phyloP scores from a whole-genome alignment of 2,797 vertebrate genomes.

The Hylomyscus alleni region DNA sequence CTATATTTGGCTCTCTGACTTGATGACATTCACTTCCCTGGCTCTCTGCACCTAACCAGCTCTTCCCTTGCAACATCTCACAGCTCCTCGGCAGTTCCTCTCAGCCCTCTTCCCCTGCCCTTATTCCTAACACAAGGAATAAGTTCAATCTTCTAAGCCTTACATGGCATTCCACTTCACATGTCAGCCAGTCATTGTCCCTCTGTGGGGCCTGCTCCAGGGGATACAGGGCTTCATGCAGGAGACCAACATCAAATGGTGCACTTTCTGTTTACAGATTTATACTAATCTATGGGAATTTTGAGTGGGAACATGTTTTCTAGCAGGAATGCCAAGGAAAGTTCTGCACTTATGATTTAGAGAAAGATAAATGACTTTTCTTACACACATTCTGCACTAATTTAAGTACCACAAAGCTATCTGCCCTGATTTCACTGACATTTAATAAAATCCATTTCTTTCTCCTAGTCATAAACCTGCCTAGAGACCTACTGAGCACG shows the following conservation, averaged over 20 bases:
- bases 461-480: slow-evolving; percentile 75
- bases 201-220: background rate
- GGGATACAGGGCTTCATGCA: background rate
- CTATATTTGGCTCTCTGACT: background rate
- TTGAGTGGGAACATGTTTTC: slow-evolving; percentile 37
- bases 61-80: background rate
- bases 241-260: background rate
- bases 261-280: background rate
- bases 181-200: background rate
- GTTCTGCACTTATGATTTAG: slow-evolving; percentile 23
- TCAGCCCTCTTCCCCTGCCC: background rate
- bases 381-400: slow-evolving; percentile 67
- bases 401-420: slow-evolving; percentile 76
- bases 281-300: slow-evolving; percentile 51
- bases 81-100: background rate
- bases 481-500: slow-evolving; percentile 70
- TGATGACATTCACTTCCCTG: accelerated
- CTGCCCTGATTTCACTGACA: slow-evolving; percentile 68
- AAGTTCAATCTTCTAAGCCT: background rate
- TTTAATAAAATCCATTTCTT: slow-evolving; percentile 76
- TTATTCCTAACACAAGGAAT: background rate
- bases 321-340: slow-evolving; percentile 59
- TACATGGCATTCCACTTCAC: background rate
- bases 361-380: slow-evolving; percentile 47
- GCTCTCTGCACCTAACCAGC: background rate